Evolutionary conservation across 2,888 invertebrate genomes (phyloP).

Genomic region (Anthrax anthrax): DNA sequence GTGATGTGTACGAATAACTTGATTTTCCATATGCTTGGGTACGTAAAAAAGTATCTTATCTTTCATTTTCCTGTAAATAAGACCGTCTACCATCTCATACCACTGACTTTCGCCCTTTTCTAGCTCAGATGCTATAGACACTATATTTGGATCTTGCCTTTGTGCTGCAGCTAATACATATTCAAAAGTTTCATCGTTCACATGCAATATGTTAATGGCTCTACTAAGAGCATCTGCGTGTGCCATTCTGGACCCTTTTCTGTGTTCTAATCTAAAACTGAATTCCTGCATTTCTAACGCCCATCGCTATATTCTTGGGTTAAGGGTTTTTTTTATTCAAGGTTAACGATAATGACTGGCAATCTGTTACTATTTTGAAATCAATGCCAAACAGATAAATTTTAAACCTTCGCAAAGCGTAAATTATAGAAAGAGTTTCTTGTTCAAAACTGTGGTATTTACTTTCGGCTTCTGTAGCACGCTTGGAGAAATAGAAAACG

Average conservation of each 20-base stretch:
- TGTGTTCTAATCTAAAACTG: slow-evolving; percentile 14
- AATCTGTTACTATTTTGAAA: slow-evolving; percentile 6
- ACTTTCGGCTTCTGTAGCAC: slow-evolving; percentile 15
- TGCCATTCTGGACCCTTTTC: slow-evolving; percentile 15
- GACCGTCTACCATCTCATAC: slow-evolving; percentile 8
- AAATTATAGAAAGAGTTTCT: slow-evolving; percentile 18
- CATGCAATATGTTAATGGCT: slow-evolving; percentile 5
- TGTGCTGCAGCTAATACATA: slow-evolving; percentile 9
- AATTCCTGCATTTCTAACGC: slow-evolving; percentile 13
- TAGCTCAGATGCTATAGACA: slow-evolving; percentile 11
- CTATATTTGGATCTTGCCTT: slow-evolving; percentile 13
- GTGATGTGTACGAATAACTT: slow-evolving; percentile 16
- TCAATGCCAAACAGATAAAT: slow-evolving; percentile 16
- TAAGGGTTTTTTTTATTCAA: slow-evolving; percentile 14
- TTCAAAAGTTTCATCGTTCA: slow-evolving; percentile 8
- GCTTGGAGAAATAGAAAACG: slow-evolving; percentile 21
- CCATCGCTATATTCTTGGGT: slow-evolving; percentile 14
- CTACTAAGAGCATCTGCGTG: slow-evolving; percentile 22
- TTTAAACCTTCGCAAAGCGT: slow-evolving; percentile 17
- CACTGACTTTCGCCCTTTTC: slow-evolving; percentile 10
- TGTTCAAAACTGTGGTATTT: slow-evolving; percentile 20
- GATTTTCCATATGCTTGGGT: slow-evolving; percentile 14
- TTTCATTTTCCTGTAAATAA: slow-evolving; percentile 7
- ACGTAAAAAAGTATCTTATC: slow-evolving; percentile 7
- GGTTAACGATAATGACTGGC: slow-evolving; percentile 14